phyloP scores from a whole-genome alignment of 2,113 vertebrate genomes.

The Perca flavescens region DNA sequence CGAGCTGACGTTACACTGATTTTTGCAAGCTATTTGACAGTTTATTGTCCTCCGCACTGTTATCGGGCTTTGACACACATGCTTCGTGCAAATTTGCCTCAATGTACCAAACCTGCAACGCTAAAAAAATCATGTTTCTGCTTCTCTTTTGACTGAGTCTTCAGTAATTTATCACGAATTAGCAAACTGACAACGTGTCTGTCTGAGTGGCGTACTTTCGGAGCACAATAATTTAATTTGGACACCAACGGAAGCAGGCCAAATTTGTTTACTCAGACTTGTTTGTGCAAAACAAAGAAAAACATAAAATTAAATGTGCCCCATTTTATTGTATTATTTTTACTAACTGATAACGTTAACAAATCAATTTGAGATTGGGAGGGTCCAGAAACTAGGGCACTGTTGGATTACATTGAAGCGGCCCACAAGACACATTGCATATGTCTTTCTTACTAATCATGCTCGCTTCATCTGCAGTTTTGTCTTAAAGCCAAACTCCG shows the following conservation, averaged over 20 bases:
- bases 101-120: neutral
- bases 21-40: neutral
- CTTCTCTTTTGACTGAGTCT: neutral
- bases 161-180: constrained; percentile 35
- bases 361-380: neutral
- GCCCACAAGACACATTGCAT: neutral
- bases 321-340: neutral
- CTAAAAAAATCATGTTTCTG: neutral
- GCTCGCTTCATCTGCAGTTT: constrained; percentile 35
- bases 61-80: neutral
- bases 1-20: neutral
- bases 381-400: neutral
- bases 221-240: constrained; percentile 6
- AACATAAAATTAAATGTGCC: neutral
- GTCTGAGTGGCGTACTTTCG: constrained; percentile 1
- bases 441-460: constrained; percentile 20
- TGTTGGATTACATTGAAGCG: neutral
- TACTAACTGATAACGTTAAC: neutral
- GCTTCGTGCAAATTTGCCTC: neutral
- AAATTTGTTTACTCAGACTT: neutral
- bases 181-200: neutral
- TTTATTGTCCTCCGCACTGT: no score
- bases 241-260: neutral
- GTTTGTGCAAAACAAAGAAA: neutral
- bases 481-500: constrained; percentile 37